Evolutionary conservation across 2,113 vertebrate genomes (phyloP).

Genomic region (Pseudorectes ferrugineus): DNA sequence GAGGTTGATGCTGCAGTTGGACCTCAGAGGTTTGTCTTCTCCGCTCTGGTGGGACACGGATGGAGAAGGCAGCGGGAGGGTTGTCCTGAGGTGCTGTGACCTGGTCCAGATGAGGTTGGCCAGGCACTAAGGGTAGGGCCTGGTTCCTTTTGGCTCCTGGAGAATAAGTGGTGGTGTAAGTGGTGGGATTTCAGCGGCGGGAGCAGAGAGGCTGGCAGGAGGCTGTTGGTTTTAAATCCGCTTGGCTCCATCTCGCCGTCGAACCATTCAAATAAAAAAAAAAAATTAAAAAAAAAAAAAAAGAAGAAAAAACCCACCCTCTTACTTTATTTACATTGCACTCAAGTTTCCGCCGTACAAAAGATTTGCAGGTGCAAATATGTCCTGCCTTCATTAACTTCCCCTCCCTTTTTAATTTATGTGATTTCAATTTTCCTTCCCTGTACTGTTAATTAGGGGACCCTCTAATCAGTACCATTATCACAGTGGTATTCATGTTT

Average conservation of each 20-base stretch:
- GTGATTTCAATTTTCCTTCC: slow-evolving; percentile 86
- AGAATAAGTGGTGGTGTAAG: not conserved
- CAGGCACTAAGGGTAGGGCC: not conserved
- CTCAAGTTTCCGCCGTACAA: slow-evolving; percentile 78
- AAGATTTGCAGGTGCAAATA: slow-evolving; percentile 86
- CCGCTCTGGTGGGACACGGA: not conserved
- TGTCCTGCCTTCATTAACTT: slow-evolving; percentile 82
- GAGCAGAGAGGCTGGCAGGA: not conserved
- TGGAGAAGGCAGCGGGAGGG: not conserved
- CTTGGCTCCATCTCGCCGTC: slow-evolving; percentile 18
- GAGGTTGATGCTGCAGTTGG: not conserved
- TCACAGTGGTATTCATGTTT: slow-evolving; percentile 89
- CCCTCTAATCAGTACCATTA: slow-evolving; percentile 91
- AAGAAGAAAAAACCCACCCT: slow-evolving; percentile 35
- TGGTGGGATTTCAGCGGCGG: not conserved
- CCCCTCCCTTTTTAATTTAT: slow-evolving; percentile 85
- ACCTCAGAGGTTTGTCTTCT: not conserved
- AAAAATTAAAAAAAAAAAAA: not conserved
- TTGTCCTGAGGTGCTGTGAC: not conserved
- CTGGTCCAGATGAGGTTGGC: not conserved
- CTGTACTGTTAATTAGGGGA: slow-evolving; percentile 88
- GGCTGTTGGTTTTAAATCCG: slow-evolving; percentile 17
- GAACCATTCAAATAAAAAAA: not conserved
- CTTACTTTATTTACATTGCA: slow-evolving; percentile 79
- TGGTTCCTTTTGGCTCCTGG: not conserved